Percentiles rank a stretch among this genome's conserved stretches.
Evolutionary conservation across 2,888 invertebrate genomes (phyloP).

Genomic region (Dexiosoma caninum): DNA sequence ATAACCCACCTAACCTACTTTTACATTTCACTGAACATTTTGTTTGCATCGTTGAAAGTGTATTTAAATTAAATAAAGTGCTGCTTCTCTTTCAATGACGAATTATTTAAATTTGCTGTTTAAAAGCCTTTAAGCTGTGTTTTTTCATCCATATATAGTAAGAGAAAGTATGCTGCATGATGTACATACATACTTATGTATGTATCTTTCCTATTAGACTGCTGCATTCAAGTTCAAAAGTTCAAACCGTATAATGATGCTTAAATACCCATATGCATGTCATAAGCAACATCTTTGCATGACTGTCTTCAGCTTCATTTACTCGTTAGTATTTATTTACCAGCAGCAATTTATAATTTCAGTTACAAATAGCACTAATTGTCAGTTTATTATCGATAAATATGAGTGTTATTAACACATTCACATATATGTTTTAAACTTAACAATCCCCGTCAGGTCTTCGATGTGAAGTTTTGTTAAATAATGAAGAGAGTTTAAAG

Average conservation of each 20-base stretch:
- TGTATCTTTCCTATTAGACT: not conserved
- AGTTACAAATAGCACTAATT: constrained; percentile 42
- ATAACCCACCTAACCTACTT: too few species aligned
- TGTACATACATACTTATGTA: too few species aligned
- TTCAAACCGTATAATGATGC: constrained; percentile 33
- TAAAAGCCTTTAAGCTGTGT: constrained; percentile 11
- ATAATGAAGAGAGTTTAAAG: too few species aligned
- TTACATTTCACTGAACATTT: too few species aligned
- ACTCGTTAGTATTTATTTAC: constrained; percentile 18
- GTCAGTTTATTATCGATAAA: constrained; percentile 20
- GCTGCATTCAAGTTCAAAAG: constrained; percentile 53
- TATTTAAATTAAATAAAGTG: not conserved
- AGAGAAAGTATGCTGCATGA: not conserved
- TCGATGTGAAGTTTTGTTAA: not conserved
- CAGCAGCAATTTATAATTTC: constrained; percentile 33
- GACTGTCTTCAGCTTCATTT: not conserved
- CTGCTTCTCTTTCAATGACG: not conserved
- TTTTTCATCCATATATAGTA: not conserved
- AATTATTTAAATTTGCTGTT: constrained; percentile 10
- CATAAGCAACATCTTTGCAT: not conserved
- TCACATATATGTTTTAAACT: not conserved
- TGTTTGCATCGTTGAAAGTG: not conserved
- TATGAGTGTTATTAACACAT: not conserved
- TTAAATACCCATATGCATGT: constrained; percentile 12
- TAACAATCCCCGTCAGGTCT: not conserved